Conservation (phyloP, 2,797 vertebrate genomes). For the Anomalospiza imberbis region DNA sequence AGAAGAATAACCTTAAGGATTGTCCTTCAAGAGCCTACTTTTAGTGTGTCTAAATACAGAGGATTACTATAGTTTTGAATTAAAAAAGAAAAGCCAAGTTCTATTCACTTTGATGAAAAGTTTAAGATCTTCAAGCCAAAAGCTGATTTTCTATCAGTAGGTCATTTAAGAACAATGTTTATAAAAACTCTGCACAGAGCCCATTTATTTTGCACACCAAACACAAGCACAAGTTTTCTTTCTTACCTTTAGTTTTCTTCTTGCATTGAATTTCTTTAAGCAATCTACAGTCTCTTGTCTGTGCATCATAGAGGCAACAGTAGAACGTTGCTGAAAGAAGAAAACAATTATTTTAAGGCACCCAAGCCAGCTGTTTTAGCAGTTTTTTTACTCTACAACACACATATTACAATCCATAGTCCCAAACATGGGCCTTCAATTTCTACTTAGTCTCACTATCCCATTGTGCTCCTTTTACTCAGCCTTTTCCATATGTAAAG, state of each 20-base stretch:
- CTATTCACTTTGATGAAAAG: not conserved
- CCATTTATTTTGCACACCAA: not conserved
- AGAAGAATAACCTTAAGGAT: not conserved
- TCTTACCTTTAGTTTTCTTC: slow-evolving; percentile 92
- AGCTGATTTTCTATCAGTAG: not conserved
- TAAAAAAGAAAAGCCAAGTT: not conserved
- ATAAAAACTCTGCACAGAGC: not conserved
- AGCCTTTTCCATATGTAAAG: not conserved
- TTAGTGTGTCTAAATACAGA: not conserved
- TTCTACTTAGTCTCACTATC: not conserved
- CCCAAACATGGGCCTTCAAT: not conserved
- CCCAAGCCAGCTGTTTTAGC: not conserved
- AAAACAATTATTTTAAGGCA: not conserved
- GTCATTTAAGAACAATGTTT: not conserved
- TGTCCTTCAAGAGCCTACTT: not conserved
- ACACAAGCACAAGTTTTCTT: not conserved
- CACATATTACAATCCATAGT: not conserved
- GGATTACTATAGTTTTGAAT: not conserved
- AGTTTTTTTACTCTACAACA: not conserved
- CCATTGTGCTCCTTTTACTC: not conserved
- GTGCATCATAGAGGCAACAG: slow-evolving; percentile 99
- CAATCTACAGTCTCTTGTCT: slow-evolving; percentile 98
- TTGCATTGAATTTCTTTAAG: slow-evolving; percentile 97
- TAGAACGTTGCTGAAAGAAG: slow-evolving; percentile 90
- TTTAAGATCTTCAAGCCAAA: not conserved